Evolutionary conservation across 2,888 invertebrate species (phyloP), one percentile per base, ranked within the genome.

Genomic region (Mythimna lalbum): DNA sequence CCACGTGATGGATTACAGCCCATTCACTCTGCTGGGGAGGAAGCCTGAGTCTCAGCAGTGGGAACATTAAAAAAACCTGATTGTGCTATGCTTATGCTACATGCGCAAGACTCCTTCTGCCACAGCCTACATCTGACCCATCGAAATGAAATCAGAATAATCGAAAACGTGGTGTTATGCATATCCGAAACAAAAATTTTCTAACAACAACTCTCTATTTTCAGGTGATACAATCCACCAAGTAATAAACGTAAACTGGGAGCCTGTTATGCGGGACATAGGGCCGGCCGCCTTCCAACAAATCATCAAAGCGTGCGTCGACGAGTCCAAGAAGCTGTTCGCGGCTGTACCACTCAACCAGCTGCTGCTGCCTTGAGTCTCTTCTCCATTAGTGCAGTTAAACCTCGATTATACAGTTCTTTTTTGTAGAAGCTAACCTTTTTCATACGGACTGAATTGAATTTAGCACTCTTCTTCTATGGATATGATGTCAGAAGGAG

Each of bases 231-330:
- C 92, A 19, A 92, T 96, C 68, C 90, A 93, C 81, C 85, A 80
- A 75, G 95, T 95, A 80, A 92, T 96, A 86, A 96, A 96, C 86
- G 91, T 92, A 68, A 92, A 96, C 87, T 96, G 96, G 96, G 95
- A 95, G 88, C 89, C 93, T 39, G 95, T 96, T 86, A 95, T 96
- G 82, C 85, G 90, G n/a, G 96, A 96, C 86, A 93, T 96, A 75
- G 96, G 94, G 19, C 94, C 95, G 4, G 89, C 89, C 47, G 94
- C 95, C 84, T 95, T 96, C 88, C 88, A 93, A 77, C 93, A 94
- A 78, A 94, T 96, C 88, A 95, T 96, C 85, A 88, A 88, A 81
- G 93, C 95, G 12, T 96, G 96, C 82, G 94, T 96, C 75, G 90
- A 93, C 76, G 93, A 95, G 78, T 86, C 91, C 78, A 94, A 95